These are phyloP conservation scores for Macaca fascicularis DNA, from an alignment of 2,113 vertebrate species.

Conservation along the genomic window DNA sequence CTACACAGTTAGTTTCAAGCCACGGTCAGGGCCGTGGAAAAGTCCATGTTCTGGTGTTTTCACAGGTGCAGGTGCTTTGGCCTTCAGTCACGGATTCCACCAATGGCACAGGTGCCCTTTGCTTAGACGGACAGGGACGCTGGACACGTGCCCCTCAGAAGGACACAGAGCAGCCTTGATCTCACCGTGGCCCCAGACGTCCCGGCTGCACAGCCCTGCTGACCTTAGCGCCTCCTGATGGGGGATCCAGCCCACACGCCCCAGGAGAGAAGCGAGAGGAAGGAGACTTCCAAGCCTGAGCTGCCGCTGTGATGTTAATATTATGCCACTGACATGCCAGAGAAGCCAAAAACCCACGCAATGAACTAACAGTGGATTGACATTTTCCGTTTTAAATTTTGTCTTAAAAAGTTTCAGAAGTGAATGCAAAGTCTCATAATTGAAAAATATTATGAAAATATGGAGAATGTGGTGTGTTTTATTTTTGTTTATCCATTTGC, in stretches of 20 bases:
- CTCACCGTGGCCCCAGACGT: background rate
- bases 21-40: background rate
- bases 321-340: background rate
- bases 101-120: background rate
- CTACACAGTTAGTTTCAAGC: background rate
- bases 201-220: background rate
- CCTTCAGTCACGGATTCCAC: background rate
- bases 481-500: background rate
- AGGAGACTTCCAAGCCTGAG: background rate
- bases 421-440: background rate
- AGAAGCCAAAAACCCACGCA: background rate
- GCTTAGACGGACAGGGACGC: background rate
- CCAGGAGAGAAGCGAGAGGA: background rate
- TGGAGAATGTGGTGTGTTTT: background rate
- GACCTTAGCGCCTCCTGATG: rapidly evolving
- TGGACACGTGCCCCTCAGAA: rapidly evolving
- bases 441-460: background rate
- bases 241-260: background rate
- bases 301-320: background rate
- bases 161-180: background rate
- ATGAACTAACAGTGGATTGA: background rate
- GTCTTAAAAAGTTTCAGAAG: background rate
- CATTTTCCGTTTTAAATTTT: background rate
- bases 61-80: background rate
- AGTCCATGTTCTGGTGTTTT: background rate